Base-by-base conservation (phyloP, 2,888 invertebrate genomes). In the Ferrisia virgata region DNA sequence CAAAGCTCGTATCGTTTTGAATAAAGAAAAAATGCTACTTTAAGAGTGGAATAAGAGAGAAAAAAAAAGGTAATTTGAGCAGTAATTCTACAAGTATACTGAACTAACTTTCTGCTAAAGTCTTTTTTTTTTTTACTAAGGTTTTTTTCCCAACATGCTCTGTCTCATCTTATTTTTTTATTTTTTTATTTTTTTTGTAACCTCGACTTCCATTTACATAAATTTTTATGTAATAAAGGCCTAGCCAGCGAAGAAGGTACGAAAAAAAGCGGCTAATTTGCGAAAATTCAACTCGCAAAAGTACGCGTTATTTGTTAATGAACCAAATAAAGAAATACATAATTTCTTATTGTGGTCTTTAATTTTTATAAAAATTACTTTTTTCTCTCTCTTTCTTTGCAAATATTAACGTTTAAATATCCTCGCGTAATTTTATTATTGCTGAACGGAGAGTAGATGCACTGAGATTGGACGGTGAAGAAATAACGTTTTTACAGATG, bases 41-140 rank as follows among this genome's bases (percentile, higher is more conserved):
- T 43, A 43, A n/a, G n/a, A 18, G 53, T 11, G 13, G 53, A 53
- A 53, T 43, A 11, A 33, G 58, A 58, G 31, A 8, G 28, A 47
- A 47, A 81, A 81, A 81, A 81, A 81, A 53, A 81, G 43, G 81
- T 36, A 81, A 81, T 81, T 81, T 81, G n/a, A 58, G 64, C 81
- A 25, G 58, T 81, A 81, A 81, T 81, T 58, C 53, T 31, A 53
- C 81, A 76, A 76, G 18, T 31, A 81, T 81, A 64, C n/a, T n/a
- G n/a, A n/a, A 58, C n/a, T n/a, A 58, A 58, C 33, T 58, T 79
- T 81, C 9, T n/a, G 25, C 9, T n/a, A n/a, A 9, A 1, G 36
- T 15, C 47, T 22, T 64, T 43, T 79, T 43, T 28, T 9, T 25
- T 15, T 36, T 43, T 43, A n/a, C n/a, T n/a, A n/a, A n/a, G n/a